Percentiles rank a stretch among this genome's conserved stretches.
Evolutionary conservation across 2,888 invertebrate species (phyloP).

Genomic region (Crepidodera aurea): DNA sequence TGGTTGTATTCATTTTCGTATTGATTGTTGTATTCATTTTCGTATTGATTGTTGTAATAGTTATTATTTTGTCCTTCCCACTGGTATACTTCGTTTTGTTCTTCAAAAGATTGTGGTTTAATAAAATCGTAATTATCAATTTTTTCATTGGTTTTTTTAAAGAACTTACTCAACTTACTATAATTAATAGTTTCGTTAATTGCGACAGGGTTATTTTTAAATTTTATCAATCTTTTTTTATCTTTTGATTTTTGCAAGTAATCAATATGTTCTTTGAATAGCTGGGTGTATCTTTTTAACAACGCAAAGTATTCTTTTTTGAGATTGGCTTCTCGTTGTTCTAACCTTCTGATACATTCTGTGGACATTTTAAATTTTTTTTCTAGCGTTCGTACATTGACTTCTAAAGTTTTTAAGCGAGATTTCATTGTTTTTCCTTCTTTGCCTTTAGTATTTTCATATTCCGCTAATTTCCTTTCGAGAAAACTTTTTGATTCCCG

Average conservation of each 20-base stretch:
- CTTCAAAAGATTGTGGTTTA: too few relatives aligned
- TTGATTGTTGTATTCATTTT: too few relatives aligned
- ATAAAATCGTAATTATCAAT: too few relatives aligned
- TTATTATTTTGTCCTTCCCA: too few relatives aligned
- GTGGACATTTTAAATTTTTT: slow-evolving; percentile 3
- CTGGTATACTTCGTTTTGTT: too few relatives aligned
- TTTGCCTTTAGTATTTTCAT: neutral
- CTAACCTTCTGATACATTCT: neutral
- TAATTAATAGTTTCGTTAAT: too few relatives aligned
- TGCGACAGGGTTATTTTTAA: too few relatives aligned
- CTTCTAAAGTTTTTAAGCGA: slow-evolving; percentile 6
- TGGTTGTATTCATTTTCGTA: too few relatives aligned
- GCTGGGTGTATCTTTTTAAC: neutral
- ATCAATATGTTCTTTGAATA: neutral
- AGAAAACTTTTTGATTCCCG: neutral
- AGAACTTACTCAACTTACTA: too few relatives aligned
- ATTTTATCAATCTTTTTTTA: neutral
- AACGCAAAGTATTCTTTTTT: slow-evolving; percentile 4
- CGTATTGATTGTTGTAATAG: too few relatives aligned
- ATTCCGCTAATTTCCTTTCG: neutral
- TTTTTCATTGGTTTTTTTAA: too few relatives aligned
- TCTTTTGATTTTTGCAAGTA: slow-evolving; percentile 1
- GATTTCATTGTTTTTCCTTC: neutral
- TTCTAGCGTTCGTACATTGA: slow-evolving; percentile 1
- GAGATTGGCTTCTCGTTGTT: neutral